phyloP scores from a whole-genome alignment of 1,140 invertebrate species.

The Caenorhabditis brenneri region DNA sequence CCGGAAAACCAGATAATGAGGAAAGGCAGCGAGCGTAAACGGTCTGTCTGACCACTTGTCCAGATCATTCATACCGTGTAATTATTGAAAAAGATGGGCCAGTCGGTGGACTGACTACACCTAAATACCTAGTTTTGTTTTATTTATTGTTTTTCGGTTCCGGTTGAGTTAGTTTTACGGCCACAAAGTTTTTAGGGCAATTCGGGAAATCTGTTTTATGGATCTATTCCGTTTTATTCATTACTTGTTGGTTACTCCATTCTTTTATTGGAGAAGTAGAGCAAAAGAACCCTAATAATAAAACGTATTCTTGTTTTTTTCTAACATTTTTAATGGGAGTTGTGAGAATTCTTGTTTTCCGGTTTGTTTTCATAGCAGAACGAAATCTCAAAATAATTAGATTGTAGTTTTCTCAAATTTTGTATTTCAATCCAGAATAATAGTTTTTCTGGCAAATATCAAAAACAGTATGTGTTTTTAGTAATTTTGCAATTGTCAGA shows the following conservation, averaged over 20 bases:
- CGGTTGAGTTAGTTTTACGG: slow-evolving; percentile 23
- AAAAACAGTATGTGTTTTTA: no score
- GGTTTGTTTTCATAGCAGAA: no score
- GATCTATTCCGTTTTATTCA: not conserved
- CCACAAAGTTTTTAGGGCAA: slow-evolving; percentile 9
- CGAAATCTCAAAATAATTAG: no score
- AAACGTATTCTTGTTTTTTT: no score
- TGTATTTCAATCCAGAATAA: no score
- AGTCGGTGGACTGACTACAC: not conserved
- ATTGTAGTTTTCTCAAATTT: no score
- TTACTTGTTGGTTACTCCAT: not conserved
- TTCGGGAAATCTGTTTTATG: not conserved
- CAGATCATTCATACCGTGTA: slow-evolving; percentile 23
- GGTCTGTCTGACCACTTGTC: slow-evolving; percentile 14
- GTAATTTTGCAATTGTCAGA: no score
- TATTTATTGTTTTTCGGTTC: slow-evolving; percentile 42
- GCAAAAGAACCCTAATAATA: no score
- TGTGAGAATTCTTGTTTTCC: no score
- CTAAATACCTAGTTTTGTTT: slow-evolving; percentile 22
- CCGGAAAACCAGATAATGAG: slow-evolving; percentile 37
- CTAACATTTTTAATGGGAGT: no score
- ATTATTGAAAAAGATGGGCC: slow-evolving; percentile 17
- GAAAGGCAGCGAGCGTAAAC: not conserved
- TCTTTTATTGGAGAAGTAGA: not conserved
- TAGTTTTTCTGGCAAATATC: no score